Evolutionary conservation across 1,140 invertebrate genomes (phyloP).

Genomic region (Maniola jurtina): DNA sequence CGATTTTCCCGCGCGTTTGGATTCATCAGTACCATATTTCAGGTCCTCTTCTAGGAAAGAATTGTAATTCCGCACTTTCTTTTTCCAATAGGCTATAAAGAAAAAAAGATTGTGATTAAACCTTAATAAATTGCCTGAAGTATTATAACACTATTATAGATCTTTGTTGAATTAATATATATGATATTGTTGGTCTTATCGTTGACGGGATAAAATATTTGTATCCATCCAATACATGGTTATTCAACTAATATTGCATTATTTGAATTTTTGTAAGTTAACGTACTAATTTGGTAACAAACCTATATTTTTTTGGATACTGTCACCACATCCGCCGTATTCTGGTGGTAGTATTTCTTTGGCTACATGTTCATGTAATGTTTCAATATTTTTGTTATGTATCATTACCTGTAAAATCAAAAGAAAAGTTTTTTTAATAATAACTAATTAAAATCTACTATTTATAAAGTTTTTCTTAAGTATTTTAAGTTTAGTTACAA

Average conservation of each 20-base stretch:
- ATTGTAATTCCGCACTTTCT: constrained; percentile 76
- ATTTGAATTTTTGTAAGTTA: too few relatives aligned
- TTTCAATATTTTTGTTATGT: constrained; percentile 73
- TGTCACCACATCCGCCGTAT: constrained; percentile 75
- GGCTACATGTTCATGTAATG: constrained; percentile 70
- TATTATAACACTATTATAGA: neutral
- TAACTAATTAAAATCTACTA: too few relatives aligned
- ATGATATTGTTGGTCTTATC: too few relatives aligned
- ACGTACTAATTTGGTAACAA: constrained; percentile 22
- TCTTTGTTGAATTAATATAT: neutral
- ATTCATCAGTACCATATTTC: constrained; percentile 77
- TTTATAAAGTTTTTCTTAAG: too few relatives aligned
- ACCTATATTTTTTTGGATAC: constrained; percentile 58
- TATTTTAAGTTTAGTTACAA: too few relatives aligned
- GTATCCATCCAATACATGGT: too few relatives aligned
- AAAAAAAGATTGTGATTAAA: neutral
- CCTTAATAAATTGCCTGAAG: neutral
- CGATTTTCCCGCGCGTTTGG: constrained; percentile 68
- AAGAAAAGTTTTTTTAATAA: neutral
- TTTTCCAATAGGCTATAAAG: constrained; percentile 77
- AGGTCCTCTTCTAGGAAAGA: constrained; percentile 52
- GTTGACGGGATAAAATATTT: too few relatives aligned
- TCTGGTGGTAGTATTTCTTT: constrained; percentile 76
- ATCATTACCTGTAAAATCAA: constrained; percentile 68
- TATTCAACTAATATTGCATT: too few relatives aligned